Evolutionary conservation across 1,140 invertebrate species (phyloP).

Genomic region (Caenorhabditis latens): DNA sequence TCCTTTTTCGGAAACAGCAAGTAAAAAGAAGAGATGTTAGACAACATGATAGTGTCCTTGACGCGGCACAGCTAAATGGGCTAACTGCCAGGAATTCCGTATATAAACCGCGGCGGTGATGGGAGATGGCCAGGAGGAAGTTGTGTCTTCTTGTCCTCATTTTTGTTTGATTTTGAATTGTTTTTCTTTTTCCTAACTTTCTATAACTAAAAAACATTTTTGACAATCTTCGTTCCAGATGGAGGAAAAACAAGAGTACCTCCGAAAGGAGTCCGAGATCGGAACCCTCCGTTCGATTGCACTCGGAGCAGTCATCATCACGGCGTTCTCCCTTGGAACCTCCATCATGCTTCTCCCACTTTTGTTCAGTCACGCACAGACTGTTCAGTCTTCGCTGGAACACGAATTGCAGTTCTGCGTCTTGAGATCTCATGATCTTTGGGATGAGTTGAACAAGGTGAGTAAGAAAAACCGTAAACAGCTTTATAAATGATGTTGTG

Average conservation of each 20-base stretch:
- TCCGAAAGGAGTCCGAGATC: conserved; percentile 47
- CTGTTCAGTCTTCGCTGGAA: conserved; percentile 7
- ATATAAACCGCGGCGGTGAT: not conserved
- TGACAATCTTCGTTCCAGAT: not conserved
- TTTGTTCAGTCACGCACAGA: conserved; percentile 37
- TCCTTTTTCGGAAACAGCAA: not conserved
- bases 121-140: not conserved
- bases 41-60: not conserved
- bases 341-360: conserved; percentile 46
- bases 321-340: conserved; percentile 31
- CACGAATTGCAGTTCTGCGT: conserved; percentile 48
- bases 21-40: not conserved
- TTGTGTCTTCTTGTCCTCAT: not conserved
- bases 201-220: not conserved
- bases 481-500: too few species aligned
- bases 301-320: conserved; percentile 30
- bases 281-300: conserved; percentile 4
- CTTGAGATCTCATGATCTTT: conserved; percentile 44
- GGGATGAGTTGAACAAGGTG: conserved; percentile 42
- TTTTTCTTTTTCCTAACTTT: not conserved
- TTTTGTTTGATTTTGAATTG: not conserved
- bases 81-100: conserved; percentile 27
- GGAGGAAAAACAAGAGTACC: conserved; percentile 52
- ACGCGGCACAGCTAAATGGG: not conserved
- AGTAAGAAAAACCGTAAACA: not conserved